phyloP scores from a whole-genome alignment of 2,888 invertebrate genomes.

The Andrena praecox region DNA sequence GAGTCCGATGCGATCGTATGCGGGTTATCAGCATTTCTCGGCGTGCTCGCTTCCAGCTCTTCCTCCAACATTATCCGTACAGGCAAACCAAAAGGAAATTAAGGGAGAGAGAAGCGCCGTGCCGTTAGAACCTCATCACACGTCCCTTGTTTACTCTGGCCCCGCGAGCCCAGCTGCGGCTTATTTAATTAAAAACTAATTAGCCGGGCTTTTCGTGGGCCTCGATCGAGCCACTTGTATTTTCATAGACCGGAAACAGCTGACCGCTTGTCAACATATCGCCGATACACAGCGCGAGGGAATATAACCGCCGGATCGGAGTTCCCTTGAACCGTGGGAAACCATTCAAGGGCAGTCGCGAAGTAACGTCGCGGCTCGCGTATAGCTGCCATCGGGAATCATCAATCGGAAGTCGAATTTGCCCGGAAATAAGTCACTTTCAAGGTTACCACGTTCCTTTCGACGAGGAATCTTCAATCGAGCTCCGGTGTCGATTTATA shows the following conservation, averaged over 20 bases:
- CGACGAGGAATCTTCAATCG: no score
- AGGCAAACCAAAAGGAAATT: constrained; percentile 49
- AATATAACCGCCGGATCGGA: constrained; percentile 21
- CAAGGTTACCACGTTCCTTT: neutral
- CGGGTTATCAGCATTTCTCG: constrained; percentile 81
- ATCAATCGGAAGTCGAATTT: constrained; percentile 1
- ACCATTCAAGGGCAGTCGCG: neutral
- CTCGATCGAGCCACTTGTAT: constrained; percentile 54
- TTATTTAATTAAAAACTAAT: constrained; percentile 68
- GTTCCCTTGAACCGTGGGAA: neutral
- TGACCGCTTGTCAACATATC: constrained; percentile 62
- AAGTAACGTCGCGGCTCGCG: neutral
- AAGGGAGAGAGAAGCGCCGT: constrained; percentile 35
- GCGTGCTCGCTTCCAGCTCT: constrained; percentile 73
- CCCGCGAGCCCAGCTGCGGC: constrained; percentile 3
- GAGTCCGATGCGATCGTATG: constrained; percentile 66
- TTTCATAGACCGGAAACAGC: constrained; percentile 69
- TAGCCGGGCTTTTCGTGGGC: constrained; percentile 63
- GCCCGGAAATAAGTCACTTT: neutral
- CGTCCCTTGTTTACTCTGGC: constrained; percentile 26
- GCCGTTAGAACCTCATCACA: constrained; percentile 63
- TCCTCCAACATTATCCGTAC: constrained; percentile 80
- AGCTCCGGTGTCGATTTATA: neutral
- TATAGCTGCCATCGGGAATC: neutral
- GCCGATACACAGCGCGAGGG: constrained; percentile 7